Evolutionary conservation across 2,113 vertebrate genomes (phyloP), one percentile per base, ranked within the genome.

Genomic region (Alosa alosa): DNA sequence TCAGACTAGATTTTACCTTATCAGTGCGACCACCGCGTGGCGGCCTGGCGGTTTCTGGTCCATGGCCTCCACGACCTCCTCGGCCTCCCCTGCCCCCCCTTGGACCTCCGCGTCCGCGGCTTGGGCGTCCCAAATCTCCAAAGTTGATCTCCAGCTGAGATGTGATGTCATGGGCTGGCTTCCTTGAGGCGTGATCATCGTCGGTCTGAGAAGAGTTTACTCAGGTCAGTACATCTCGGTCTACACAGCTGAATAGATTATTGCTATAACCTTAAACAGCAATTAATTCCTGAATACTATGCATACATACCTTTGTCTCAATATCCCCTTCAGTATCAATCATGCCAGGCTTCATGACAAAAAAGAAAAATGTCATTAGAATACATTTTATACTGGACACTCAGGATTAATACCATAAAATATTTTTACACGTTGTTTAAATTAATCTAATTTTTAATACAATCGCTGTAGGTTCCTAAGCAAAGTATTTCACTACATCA

Each of bases 91-190:
- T 86, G n/a, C 93, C 95, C 10, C 97, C 97, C 50, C 98, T 94
- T 78, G 97, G 97, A 85, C 98, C 98, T 45, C 98, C 95, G 84
- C 98, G 97, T 7, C 98, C 98, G 57, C 98, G 97, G 0, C 97
- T 96, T 22, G 98, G 97, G 90, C 98, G 98, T 68, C 97, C 97
- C 3, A 98, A 94, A 90, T 99, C 98, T 90, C 98, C 98, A 36
- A 99, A 99, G 94, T 99, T 99, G 91, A 99, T 99, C 96, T 99
- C 98, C 95, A 99, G 95, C 95, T 99, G 97, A 90, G 98, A 96
- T 0, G 98, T 99, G 85, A 99, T 99, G 92, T 99, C 98, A 20
- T 99, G 99, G 82, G 98, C 98, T 4, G 98, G 97, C 89, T 98
- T 99, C 86, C 98, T 96, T 96, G 98, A 97, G 94, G 99, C 98